Percentiles rank a stretch among this genome's conserved stretches.
phyloP scores from a whole-genome alignment of 2,888 invertebrate genomes.

The Onthophagus sagittarius region DNA sequence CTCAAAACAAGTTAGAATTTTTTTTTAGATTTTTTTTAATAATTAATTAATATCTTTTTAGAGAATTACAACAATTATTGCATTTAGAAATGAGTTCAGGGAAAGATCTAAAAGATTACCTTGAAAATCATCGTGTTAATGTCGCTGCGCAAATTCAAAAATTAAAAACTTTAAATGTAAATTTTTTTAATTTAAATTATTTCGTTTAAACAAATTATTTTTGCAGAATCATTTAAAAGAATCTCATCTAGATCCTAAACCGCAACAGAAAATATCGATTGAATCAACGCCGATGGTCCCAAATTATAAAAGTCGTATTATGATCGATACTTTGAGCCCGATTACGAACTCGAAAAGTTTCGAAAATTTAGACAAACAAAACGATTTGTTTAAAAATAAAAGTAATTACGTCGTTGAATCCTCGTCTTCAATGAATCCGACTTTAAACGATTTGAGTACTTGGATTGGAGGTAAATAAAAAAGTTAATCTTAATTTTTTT shows the following conservation, averaged over 20 bases:
- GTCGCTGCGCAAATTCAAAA: conserved; percentile 64
- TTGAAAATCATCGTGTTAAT: conserved; percentile 60
- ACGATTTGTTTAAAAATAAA: conserved; percentile 42
- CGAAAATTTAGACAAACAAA: conserved; percentile 42
- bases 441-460: conserved; percentile 61
- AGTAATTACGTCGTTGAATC: conserved; percentile 41
- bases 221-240: conserved; percentile 32
- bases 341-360: conserved; percentile 43
- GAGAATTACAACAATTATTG: conserved; percentile 53
- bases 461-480: conserved; percentile 65
- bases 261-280: conserved; percentile 10
- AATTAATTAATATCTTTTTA: conserved; percentile 31
- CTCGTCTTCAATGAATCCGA: conserved; percentile 47
- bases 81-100: conserved; percentile 41
- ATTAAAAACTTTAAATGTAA: conserved; percentile 63
- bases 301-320: conserved; percentile 37
- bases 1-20: conserved; percentile 54
- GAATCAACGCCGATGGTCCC: conserved; percentile 43
- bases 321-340: conserved; percentile 56
- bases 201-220: conserved; percentile 15
- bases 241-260: not conserved
- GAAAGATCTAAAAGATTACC: conserved; percentile 51
- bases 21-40: not conserved
- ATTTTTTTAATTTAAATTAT: not conserved
- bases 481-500: not conserved